A percentile compares a stretch with the other conserved stretches of the same genome.
Conservation (phyloP, 2,113 vertebrate species). For the Dromaius novaehollandiae region DNA sequence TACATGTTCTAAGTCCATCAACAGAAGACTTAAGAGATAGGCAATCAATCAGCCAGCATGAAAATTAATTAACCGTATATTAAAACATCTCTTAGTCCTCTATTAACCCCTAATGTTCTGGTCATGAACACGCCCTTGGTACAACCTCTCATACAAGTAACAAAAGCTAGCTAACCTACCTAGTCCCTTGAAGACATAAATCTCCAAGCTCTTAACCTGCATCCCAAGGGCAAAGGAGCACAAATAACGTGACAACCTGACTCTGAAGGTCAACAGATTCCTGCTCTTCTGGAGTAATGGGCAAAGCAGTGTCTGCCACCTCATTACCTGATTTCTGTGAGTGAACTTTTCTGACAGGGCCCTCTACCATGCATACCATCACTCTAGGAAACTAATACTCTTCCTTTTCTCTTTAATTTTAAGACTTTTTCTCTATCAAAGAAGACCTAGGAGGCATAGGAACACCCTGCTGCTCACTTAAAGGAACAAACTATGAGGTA, state of each 20-base stretch:
- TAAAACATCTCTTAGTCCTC: not conserved
- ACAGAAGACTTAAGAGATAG: constrained; percentile 24
- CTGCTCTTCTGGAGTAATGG: not conserved
- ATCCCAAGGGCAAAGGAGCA: not conserved
- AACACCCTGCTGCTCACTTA: not conserved
- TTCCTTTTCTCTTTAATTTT: not conserved
- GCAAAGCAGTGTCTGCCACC: not conserved
- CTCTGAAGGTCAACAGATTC: not conserved
- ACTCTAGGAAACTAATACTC: not conserved
- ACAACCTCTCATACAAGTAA: not conserved
- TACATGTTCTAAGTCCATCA: constrained; percentile 14
- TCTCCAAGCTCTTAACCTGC: not conserved
- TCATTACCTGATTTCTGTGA: not conserved
- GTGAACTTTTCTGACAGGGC: not conserved
- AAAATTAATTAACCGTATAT: not conserved
- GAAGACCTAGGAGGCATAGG: not conserved
- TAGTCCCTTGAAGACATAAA: fast-evolving
- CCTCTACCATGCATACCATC: fast-evolving
- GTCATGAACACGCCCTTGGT: not conserved
- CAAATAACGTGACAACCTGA: not conserved
- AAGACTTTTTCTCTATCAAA: not conserved
- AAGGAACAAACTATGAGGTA: not conserved
- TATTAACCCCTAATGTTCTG: not conserved
- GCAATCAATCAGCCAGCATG: constrained; percentile 12
- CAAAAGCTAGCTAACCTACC: not conserved